Evolutionary conservation across 2,797 vertebrate species (phyloP).

Genomic region (Alca torda): DNA sequence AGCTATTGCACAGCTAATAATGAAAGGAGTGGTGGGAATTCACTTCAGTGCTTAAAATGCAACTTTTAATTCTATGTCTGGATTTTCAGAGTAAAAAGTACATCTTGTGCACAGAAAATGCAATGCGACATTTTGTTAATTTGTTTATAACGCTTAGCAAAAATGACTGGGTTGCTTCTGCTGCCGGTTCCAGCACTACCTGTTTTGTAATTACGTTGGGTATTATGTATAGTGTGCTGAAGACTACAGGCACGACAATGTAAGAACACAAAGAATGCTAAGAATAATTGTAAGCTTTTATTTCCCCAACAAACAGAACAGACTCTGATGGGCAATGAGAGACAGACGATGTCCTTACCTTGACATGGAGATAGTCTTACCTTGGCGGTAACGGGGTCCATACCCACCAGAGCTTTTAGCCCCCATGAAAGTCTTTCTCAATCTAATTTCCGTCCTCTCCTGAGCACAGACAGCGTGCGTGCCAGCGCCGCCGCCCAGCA

Average conservation of each 20-base stretch:
- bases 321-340: not conserved
- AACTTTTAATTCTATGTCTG: not conserved
- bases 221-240: not conserved
- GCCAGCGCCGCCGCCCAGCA: not conserved
- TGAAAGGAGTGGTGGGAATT: not conserved
- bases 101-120: not conserved
- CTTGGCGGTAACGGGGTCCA: fast-evolving
- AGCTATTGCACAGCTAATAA: not conserved
- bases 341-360: not conserved
- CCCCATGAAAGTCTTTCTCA: not conserved
- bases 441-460: not conserved
- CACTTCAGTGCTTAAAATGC: not conserved
- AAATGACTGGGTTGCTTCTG: not conserved
- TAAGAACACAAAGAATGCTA: not conserved
- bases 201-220: not conserved
- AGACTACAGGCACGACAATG: not conserved
- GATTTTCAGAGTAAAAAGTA: not conserved
- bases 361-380: not conserved
- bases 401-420: not conserved
- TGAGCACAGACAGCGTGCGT: not conserved
- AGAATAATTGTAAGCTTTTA: not conserved
- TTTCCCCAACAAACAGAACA: not conserved
- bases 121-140: not conserved
- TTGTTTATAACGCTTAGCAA: not conserved
- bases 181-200: not conserved